phyloP scores from a whole-genome alignment of 2,888 invertebrate genomes.

The Hyposoter dolosus region DNA sequence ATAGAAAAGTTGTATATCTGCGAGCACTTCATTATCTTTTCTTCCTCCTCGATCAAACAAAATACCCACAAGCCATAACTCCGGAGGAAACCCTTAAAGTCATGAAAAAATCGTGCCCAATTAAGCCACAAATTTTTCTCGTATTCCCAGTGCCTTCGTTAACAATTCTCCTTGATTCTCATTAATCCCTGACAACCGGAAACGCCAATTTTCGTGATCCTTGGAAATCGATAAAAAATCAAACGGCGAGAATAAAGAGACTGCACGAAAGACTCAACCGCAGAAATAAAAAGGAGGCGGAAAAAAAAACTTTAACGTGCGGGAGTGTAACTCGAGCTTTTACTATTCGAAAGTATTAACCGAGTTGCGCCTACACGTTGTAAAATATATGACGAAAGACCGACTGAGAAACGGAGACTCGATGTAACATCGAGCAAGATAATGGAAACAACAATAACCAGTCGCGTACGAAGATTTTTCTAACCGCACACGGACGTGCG shows the following conservation, averaged over 20 bases:
- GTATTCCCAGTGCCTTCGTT: neutral
- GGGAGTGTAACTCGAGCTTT: neutral
- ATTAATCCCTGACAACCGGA: neutral
- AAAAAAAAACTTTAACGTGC: slow-evolving; percentile 27
- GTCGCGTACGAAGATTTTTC: slow-evolving; percentile 4
- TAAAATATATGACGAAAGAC: slow-evolving; percentile 38
- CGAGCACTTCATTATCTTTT: slow-evolving; percentile 15
- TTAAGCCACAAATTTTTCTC: neutral
- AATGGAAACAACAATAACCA: slow-evolving; percentile 31
- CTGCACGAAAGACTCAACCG: neutral
- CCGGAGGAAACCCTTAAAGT: no score
- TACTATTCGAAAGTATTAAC: neutral
- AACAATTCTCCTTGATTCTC: neutral
- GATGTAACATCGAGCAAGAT: slow-evolving; percentile 25
- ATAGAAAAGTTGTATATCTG: slow-evolving; percentile 51
- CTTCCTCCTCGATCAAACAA: neutral
- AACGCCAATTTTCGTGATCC: neutral
- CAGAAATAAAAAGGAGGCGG: slow-evolving; percentile 32
- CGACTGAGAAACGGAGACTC: slow-evolving; percentile 37
- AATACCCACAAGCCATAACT: neutral
- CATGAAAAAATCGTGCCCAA: neutral
- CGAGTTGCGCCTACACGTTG: slow-evolving; percentile 35
- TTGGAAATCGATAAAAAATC: neutral
- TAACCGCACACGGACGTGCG: neutral
- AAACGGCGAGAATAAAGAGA: neutral